A percentile compares a stretch with the other conserved stretches of the same genome.
phyloP scores from a whole-genome alignment of 2,888 invertebrate genomes.

The Napeogenes sylphis region DNA sequence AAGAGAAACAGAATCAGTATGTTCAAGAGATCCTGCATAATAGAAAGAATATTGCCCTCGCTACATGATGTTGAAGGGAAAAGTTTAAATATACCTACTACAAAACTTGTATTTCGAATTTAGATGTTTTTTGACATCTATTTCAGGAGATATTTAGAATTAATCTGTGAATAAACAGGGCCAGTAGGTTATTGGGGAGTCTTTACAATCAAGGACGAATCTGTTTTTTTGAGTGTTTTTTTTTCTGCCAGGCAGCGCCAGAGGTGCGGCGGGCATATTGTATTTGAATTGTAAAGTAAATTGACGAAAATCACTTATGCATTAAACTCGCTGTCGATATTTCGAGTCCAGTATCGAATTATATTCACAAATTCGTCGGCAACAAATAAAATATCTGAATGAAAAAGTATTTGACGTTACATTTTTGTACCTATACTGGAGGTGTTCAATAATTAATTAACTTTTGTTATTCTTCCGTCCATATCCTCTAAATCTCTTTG shows the following conservation, averaged over 20 bases:
- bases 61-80: neutral
- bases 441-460: constrained; percentile 5
- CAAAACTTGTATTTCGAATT: neutral
- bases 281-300: constrained; percentile 64
- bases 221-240: constrained; percentile 38
- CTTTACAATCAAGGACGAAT: constrained; percentile 47
- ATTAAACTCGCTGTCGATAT: constrained; percentile 42
- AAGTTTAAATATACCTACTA: neutral
- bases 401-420: constrained; percentile 26
- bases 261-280: constrained; percentile 37
- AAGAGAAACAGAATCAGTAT: constrained; percentile 1
- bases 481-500: neutral
- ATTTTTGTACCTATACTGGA: constrained; percentile 3
- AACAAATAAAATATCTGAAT: constrained; percentile 38
- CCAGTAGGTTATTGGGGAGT: constrained; percentile 57
- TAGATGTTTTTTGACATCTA: neutral
- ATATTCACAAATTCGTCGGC: constrained; percentile 57
- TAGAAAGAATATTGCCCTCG: constrained; percentile 4
- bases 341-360: constrained; percentile 42
- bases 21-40: constrained; percentile 5
- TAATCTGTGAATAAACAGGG: constrained; percentile 39
- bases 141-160: constrained; percentile 6
- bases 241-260: constrained; percentile 35
- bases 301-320: constrained; percentile 62
- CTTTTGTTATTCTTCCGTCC: neutral